Evolutionary conservation across 2,113 vertebrate genomes (phyloP).

Genomic region (Alethe diademata): DNA sequence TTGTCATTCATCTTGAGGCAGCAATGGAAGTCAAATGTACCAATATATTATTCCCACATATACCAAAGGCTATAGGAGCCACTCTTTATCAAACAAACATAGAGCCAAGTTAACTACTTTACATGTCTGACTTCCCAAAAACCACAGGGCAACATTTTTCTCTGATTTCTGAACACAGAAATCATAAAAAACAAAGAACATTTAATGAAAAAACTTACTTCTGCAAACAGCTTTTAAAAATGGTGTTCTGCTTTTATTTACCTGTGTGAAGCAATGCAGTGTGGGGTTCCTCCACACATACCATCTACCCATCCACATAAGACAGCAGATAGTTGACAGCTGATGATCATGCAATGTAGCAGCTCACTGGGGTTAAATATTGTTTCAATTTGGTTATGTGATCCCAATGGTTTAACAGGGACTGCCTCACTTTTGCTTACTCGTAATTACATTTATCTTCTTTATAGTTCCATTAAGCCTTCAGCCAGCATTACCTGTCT

Average conservation of each 20-base stretch:
- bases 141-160: neutral
- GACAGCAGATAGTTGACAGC: neutral
- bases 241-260: neutral
- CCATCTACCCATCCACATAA: neutral
- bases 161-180: neutral
- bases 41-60: neutral
- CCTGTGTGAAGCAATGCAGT: neutral
- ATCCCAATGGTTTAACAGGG: neutral
- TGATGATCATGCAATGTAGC: neutral
- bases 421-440: neutral
- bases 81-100: neutral
- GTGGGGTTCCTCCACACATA: neutral
- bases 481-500: neutral
- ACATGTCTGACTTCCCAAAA: neutral
- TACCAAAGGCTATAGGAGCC: neutral
- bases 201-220: neutral
- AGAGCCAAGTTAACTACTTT: neutral
- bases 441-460: neutral
- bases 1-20: neutral
- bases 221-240: neutral
- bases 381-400: neutral
- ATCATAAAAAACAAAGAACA: neutral
- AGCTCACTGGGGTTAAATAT: neutral
- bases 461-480: neutral
- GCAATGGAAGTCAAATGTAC: neutral